Evolutionary conservation across 1,140 invertebrate species (phyloP).

Genomic region (Metaphire vulgaris): DNA sequence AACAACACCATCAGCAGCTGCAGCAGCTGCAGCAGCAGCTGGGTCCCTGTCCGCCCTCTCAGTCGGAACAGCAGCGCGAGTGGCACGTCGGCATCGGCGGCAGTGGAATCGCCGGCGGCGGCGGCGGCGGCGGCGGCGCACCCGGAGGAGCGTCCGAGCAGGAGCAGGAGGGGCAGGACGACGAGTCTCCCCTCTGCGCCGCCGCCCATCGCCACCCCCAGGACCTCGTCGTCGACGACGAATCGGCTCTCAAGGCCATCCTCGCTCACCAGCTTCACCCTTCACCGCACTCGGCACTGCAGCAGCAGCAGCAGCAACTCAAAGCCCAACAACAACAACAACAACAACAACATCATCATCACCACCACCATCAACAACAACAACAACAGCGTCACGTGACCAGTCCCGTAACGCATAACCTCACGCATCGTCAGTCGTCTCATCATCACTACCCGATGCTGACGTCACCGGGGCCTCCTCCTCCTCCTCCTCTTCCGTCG

Average conservation of each 20-base stretch:
- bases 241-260: not conserved
- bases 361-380: no score
- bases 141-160: no score
- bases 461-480: not conserved
- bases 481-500: no score
- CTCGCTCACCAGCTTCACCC: not conserved
- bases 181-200: no score
- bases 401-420: not conserved
- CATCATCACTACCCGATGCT: not conserved
- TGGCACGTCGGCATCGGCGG: not conserved
- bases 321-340: constrained; percentile 2
- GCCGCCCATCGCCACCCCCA: not conserved
- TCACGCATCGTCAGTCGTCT: not conserved
- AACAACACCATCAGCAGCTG: no score
- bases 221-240: not conserved
- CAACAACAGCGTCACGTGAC: constrained; percentile 1
- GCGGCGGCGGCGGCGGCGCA: no score
- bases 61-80: not conserved
- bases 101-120: not conserved
- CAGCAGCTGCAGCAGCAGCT: no score
- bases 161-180: no score
- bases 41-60: no score
- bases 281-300: no score
- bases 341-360: not conserved
- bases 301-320: not conserved